A percentile compares a stretch with the other conserved stretches of the same genome.
Conservation (phyloP, 2,797 vertebrate species). For the Sebastes aleutianus region DNA sequence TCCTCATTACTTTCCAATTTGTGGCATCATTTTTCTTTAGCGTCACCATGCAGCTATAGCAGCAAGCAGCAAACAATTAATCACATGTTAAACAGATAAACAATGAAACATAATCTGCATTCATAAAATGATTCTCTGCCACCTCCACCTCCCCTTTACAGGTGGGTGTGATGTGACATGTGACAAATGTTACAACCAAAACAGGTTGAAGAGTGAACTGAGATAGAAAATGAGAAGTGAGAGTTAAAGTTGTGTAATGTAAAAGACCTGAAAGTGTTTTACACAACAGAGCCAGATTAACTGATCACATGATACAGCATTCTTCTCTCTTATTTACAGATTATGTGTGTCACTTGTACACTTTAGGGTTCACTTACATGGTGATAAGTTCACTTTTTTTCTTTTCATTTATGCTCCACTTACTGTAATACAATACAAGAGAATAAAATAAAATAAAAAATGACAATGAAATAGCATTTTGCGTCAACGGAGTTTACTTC, state of each 20-base stretch:
- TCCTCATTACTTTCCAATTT: slow-evolving; percentile 7
- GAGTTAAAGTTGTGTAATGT: not conserved
- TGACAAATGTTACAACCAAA: not conserved
- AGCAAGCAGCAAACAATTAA: not conserved
- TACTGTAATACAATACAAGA: no score
- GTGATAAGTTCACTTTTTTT: not conserved
- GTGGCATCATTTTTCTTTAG: not conserved
- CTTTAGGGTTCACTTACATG: not conserved
- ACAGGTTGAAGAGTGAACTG: not conserved
- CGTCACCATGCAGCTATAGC: not conserved
- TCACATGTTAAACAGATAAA: not conserved
- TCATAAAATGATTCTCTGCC: not conserved
- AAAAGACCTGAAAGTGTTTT: not conserved
- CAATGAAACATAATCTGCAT: not conserved
- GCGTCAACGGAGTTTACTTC: no score
- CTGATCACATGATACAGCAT: not conserved
- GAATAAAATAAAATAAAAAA: no score
- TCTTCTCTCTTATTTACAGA: not conserved
- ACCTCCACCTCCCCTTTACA: not conserved
- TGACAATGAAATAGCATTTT: no score
- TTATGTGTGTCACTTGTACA: not conserved
- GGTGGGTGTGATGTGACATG: not conserved
- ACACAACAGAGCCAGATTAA: not conserved
- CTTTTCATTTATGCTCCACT: not conserved
- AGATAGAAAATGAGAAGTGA: not conserved